phyloP scores from a whole-genome alignment of 1,140 invertebrate genomes.

The Samia ricini region DNA sequence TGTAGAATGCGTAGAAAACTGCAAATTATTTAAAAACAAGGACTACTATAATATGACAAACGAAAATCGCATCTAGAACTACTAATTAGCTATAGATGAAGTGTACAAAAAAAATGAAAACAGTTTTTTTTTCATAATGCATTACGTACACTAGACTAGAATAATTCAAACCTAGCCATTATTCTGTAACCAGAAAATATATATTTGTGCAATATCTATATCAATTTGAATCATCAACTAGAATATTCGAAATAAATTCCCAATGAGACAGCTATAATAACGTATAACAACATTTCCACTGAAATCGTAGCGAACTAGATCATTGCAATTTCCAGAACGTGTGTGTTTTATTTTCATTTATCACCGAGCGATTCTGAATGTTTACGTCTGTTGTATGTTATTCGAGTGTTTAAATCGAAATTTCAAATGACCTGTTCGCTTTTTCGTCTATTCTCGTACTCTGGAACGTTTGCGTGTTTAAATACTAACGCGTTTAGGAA shows the following conservation, averaged over 20 bases:
- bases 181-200: not conserved
- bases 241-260: not conserved
- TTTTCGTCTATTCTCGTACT: not conserved
- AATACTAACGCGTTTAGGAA: not conserved
- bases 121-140: no score
- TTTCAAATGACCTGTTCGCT: conserved; percentile 6
- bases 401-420: conserved; percentile 7
- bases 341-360: conserved; percentile 32
- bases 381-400: conserved; percentile 51
- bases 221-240: not conserved
- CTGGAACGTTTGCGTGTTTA: not conserved
- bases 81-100: no score
- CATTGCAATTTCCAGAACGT: not conserved
- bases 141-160: no score
- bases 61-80: no score
- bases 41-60: no score
- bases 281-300: not conserved
- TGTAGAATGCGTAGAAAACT: no score
- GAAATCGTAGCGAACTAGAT: not conserved
- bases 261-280: not conserved
- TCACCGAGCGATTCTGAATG: conserved; percentile 26
- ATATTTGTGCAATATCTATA: not conserved
- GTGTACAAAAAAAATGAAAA: no score
- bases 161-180: no score
- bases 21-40: no score